These are phyloP conservation scores for Gallinago nigripennis DNA, from an alignment of 2,797 vertebrate species.

Conservation along the genomic window DNA sequence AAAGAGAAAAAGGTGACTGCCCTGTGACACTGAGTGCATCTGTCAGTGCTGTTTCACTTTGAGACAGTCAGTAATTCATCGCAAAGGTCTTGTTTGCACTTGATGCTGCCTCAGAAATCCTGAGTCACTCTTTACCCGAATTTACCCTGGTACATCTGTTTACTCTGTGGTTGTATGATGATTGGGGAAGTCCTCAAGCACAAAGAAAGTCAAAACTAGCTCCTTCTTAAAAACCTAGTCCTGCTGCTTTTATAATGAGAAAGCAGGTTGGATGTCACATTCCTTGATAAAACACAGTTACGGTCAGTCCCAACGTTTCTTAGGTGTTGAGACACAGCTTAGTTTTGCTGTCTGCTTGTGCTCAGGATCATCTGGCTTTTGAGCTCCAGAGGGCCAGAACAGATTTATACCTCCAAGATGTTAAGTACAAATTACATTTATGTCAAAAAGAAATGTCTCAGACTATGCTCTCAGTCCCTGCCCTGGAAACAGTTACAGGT, in stretches of 20 bases:
- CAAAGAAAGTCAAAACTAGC: neutral
- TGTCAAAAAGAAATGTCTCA: neutral
- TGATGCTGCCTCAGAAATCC: constrained; percentile 37
- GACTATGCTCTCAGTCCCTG: neutral
- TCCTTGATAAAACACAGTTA: neutral
- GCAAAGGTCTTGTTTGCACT: constrained; percentile 62
- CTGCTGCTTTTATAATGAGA: neutral
- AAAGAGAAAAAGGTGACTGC: neutral
- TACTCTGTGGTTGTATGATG: neutral
- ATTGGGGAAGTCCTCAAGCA: constrained; percentile 35
- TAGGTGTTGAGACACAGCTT: neutral
- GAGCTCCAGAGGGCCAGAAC: neutral
- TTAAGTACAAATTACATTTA: neutral
- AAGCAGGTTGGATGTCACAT: neutral
- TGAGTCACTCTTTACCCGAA: constrained; percentile 59
- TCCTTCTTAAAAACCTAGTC: neutral
- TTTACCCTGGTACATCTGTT: constrained; percentile 13
- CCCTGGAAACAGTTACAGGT: neutral
- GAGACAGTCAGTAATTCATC: constrained; percentile 27
- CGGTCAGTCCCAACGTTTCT: neutral
- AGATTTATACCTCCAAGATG: neutral
- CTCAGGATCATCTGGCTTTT: neutral
- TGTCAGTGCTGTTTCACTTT: constrained; percentile 34
- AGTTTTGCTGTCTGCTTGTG: neutral
- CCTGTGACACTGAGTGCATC: neutral